Base-by-base conservation (phyloP, 2,113 vertebrate genomes). In the Sceloporus tristichus region DNA sequence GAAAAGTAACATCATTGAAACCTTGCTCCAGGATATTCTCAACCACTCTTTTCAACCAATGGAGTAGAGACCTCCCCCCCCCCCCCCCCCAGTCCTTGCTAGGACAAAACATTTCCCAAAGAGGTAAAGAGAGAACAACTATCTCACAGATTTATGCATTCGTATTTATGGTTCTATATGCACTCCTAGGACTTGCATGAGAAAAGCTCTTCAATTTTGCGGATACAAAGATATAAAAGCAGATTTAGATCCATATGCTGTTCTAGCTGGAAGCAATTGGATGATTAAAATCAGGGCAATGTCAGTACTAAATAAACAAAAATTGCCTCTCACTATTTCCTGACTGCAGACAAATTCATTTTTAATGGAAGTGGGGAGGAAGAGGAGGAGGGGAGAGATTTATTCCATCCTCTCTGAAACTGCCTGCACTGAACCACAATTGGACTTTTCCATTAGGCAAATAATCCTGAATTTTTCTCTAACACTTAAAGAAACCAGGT, bases 281-380 rank as follows among this genome's bases (percentile, higher is more conserved):
- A 92, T 66, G 2, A 83, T 1, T 5, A 66, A 65, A 19, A 1
- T 0, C 19, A 1, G 6, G 29, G 54, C 48, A 75, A 9, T 0
- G 25, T 80, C 9, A 76, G 1, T 18, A 9, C 0, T 5, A 91
- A 88, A 59, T 23, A 90, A 62, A 80, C 21, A 68, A 66, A 80
- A 84, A 89, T 2, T 38, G 54, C 9, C 7, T 48, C 0, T 79
- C 21, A 27, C 1, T 14, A 27, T 82, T 89, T 90, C 85, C 1
- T 74, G 71, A 88, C 3, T 68, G 21, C 27, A 85, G 86, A 84
- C 0, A 10, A 5, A 82, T n/a, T 21, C 0, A 29, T 87, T 42
- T 1, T 0, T 11, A 66, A 0, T 23, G 21, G 2, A 27, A 29
- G 42, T 11, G 70, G 81, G 66, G 0, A 0, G 59, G 0, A 0